A percentile compares a stretch with the other conserved stretches of the same genome.
phyloP scores from a whole-genome alignment of 2,888 invertebrate species.

The Rotaria socialis region DNA sequence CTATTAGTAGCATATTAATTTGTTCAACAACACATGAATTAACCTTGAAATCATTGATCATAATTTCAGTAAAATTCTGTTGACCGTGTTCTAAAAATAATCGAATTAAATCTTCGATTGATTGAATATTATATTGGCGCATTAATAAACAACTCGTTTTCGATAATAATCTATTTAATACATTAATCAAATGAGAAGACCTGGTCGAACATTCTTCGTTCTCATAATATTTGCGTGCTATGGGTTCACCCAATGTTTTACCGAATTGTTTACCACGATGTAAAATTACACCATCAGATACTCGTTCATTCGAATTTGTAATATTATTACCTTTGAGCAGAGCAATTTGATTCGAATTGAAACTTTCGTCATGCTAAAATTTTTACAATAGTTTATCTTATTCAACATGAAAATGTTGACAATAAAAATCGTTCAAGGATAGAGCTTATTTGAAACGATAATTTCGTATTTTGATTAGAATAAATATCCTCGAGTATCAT shows the following conservation, averaged over 20 bases:
- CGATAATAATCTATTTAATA: neutral
- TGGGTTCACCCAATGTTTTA: neutral
- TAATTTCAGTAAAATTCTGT: neutral
- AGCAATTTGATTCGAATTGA: neutral
- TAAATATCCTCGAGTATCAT: too few relatives aligned
- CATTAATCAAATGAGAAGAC: neutral
- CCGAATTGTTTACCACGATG: neutral
- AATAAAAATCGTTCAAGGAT: too few relatives aligned
- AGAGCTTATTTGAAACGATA: too few relatives aligned
- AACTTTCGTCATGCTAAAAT: neutral
- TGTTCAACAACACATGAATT: neutral
- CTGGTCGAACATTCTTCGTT: neutral
- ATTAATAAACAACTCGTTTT: neutral
- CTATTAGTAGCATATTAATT: neutral
- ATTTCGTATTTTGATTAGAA: too few relatives aligned
- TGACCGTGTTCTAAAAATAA: neutral
- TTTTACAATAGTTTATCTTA: neutral
- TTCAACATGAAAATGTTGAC: too few relatives aligned
- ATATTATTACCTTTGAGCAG: neutral
- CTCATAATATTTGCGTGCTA: neutral
- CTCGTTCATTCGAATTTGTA: neutral
- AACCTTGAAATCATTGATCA: neutral
- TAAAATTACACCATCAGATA: neutral
- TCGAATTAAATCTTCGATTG: constrained; percentile 3
- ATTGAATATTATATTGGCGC: neutral